Base-by-base conservation (phyloP, 2,888 invertebrate genomes). In the Ashinkailepas kermadecensis region DNA sequence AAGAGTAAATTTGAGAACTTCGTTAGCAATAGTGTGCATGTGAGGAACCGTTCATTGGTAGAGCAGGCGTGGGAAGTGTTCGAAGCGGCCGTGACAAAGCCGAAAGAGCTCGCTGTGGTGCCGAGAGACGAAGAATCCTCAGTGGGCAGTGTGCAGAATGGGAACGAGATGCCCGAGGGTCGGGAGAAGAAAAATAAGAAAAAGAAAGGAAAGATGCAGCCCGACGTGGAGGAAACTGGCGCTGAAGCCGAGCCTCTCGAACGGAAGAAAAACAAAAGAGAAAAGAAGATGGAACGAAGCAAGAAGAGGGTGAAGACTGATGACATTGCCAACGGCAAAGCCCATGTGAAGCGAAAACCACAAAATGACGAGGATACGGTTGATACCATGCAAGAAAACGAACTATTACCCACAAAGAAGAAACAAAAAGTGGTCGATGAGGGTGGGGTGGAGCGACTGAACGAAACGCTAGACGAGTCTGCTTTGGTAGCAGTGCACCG, bases 1-100 rank as follows among this genome's bases (percentile, higher is more conserved):
- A 93, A 93, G 87, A 89, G 90, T 0, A 96, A 95, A 87, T 96
- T 96, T 85, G 88, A 88, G 87, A 88, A 88, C 84, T 88, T 88
- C 83, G 82, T 87, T 39, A 85, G 85, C 78, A 88, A 87, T 84
- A 86, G 86, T 90, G 91, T 64, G 88, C 91, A 85, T 89, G 89
- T 86, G 88, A 86, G 91, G 70, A 90, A 90, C 84, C 87, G 87
- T 80, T 87, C 87, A 78, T 90, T 92, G 81, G 89, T 92, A 81
- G 92, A 92, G 84, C 90, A 91, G 82, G 91, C 93, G 6, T 94
- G 94, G 92, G 90, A 92, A 74, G 86, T 88, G 81, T 87, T 90
- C 84, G 89, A 90, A 81, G 78, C 83, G 78, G 83, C 84, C 74
- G 81, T 80, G 15, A 57, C 62, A 21, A 81, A 80, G 82, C 59